Evolutionary conservation across 2,888 invertebrate species (phyloP).

Genomic region (Polia nebulosa): DNA sequence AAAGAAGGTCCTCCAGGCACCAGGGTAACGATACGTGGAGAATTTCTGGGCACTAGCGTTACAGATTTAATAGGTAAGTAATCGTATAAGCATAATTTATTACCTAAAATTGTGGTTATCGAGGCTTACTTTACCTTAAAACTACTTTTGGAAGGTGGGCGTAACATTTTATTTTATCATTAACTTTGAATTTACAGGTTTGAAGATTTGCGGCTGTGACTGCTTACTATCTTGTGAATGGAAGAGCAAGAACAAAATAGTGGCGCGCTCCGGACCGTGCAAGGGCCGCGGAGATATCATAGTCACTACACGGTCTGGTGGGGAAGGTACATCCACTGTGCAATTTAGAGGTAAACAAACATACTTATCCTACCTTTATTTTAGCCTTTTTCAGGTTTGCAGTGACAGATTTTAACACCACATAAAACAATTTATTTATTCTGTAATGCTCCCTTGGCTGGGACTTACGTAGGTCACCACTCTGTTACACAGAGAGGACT

Average conservation of each 20-base stretch:
- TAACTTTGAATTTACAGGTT: slow-evolving; percentile 89
- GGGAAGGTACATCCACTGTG: slow-evolving; percentile 97
- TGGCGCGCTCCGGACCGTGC: slow-evolving; percentile 98
- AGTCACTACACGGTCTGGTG: slow-evolving; percentile 96
- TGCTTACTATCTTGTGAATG: slow-evolving; percentile 99
- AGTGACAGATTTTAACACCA: neutral
- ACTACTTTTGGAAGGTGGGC: slow-evolving; percentile 43
- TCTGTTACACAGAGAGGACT: too few relatives aligned
- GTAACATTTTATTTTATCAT: too few relatives aligned
- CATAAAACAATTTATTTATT: too few relatives aligned
- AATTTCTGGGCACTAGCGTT: slow-evolving; percentile 96
- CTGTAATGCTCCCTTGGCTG: too few relatives aligned
- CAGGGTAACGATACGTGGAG: slow-evolving; percentile 98
- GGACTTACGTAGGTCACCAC: too few relatives aligned
- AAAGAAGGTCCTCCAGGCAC: slow-evolving; percentile 99
- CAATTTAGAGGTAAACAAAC: slow-evolving; percentile 94
- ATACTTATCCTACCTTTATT: too few relatives aligned
- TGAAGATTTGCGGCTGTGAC: slow-evolving; percentile 98
- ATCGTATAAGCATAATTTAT: neutral
- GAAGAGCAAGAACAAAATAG: slow-evolving; percentile 99
- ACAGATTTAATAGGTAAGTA: slow-evolving; percentile 95
- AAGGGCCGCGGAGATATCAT: slow-evolving; percentile 98
- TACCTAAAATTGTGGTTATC: neutral
- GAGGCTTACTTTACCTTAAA: neutral
- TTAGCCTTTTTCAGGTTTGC: too few relatives aligned